A percentile compares a stretch with the other conserved stretches of the same genome.
Conservation (phyloP, 30 jellyfish, hydroid and myxozoan genomes). For the Phacellophora camtschatica region DNA sequence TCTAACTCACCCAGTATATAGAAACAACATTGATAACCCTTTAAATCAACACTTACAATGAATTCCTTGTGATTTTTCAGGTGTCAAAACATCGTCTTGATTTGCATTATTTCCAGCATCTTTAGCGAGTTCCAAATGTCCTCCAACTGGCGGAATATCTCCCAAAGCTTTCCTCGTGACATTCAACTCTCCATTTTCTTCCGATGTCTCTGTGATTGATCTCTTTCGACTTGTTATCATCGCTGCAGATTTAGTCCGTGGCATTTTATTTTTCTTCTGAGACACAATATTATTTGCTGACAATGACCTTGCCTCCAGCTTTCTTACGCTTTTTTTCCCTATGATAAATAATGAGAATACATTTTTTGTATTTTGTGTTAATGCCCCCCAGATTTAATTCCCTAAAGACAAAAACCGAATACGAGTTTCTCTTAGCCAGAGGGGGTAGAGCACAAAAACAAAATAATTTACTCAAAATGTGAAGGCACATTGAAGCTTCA, state of each 20-base stretch:
- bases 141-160: too few relatives aligned
- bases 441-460: too few relatives aligned
- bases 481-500: too few relatives aligned
- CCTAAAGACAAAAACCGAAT: too few relatives aligned
- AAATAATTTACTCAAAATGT: too few relatives aligned
- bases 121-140: too few relatives aligned
- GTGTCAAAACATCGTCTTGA: not conserved
- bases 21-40: too few relatives aligned
- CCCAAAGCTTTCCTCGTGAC: not conserved
- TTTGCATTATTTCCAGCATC: not conserved
- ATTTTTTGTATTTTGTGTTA: too few relatives aligned
- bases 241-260: constrained; percentile 63
- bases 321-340: constrained; percentile 9
- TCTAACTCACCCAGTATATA: too few relatives aligned
- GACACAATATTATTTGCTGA: constrained; percentile 36
- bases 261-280: constrained; percentile 23
- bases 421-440: too few relatives aligned
- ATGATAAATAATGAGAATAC: not conserved
- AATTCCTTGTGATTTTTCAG: not conserved
- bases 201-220: not conserved
- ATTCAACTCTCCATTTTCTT: not conserved
- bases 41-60: not conserved
- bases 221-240: constrained; percentile 19
- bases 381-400: too few relatives aligned
- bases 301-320: constrained; percentile 35